phyloP scores from a whole-genome alignment of 2,113 vertebrate species.

The Xenopus borealis region DNA sequence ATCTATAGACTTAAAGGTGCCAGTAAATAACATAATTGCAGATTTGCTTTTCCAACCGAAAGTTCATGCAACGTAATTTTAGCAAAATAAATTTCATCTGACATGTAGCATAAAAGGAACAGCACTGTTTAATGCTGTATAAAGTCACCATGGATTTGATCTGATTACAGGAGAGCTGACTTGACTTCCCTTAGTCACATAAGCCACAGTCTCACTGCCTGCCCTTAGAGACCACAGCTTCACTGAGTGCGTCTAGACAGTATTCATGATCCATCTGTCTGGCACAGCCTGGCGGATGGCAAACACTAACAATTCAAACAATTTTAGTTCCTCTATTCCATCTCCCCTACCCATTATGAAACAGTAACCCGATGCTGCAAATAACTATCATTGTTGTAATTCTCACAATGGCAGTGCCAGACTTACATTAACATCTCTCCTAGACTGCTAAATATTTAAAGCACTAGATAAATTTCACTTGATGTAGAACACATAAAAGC shows the following conservation, averaged over 20 bases:
- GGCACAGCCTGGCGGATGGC: conserved; percentile 85
- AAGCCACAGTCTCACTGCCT: conserved; percentile 66
- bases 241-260: conserved; percentile 88
- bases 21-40: too few relatives aligned
- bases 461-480: conserved; percentile 78
- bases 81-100: background rate
- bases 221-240: conserved; percentile 76
- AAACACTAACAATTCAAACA: conserved; percentile 85
- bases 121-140: background rate
- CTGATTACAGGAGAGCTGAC: conserved; percentile 61
- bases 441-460: conserved; percentile 96
- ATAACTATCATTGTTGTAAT: conserved; percentile 87
- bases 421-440: conserved; percentile 91
- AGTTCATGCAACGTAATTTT: too few relatives aligned
- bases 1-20: too few relatives aligned
- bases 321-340: conserved; percentile 60
- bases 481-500: conserved; percentile 68
- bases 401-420: conserved; percentile 82
- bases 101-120: background rate
- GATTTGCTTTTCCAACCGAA: too few relatives aligned
- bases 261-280: conserved; percentile 99
- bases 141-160: conserved; percentile 54
- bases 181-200: conserved; percentile 69
- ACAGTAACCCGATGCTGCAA: conserved; percentile 85
- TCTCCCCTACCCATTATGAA: conserved; percentile 66